A percentile compares a stretch with the other conserved stretches of the same genome.
Evolutionary conservation across 2,888 invertebrate genomes (phyloP).

Genomic region (Troides helena): DNA sequence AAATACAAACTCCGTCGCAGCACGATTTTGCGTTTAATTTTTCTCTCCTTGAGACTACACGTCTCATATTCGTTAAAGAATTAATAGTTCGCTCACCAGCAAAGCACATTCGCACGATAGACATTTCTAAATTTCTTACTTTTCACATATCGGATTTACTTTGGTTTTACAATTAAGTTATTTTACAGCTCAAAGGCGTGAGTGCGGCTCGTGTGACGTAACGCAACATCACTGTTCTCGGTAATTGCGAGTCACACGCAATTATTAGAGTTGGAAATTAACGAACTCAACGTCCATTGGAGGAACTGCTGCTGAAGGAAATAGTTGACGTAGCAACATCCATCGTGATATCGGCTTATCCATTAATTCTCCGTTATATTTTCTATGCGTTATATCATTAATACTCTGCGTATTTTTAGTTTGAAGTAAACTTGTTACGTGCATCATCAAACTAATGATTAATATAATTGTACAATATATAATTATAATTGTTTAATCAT

Average conservation of each 20-base stretch:
- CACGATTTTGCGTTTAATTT: too few relatives aligned
- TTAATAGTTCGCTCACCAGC: not conserved
- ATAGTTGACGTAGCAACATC: not conserved
- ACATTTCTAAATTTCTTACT: not conserved
- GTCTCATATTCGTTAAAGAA: not conserved
- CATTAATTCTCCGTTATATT: not conserved
- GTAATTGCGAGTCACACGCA: conserved; percentile 3
- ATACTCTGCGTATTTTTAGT: not conserved
- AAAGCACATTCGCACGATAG: not conserved
- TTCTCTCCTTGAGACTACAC: too few relatives aligned
- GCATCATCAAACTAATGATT: too few relatives aligned
- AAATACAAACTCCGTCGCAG: too few relatives aligned
- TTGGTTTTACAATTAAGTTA: not conserved
- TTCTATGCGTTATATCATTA: not conserved
- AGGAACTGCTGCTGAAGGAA: conserved; percentile 10
- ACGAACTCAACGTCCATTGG: conserved; percentile 1
- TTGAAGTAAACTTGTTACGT: not conserved
- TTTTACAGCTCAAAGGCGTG: not conserved
- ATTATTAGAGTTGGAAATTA: conserved; percentile 8
- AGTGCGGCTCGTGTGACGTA: conserved; percentile 7
- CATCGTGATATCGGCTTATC: not conserved
- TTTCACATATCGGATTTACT: not conserved
- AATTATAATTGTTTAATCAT: not conserved
- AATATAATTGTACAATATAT: not conserved
- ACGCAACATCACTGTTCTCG: conserved; percentile 5